Evolutionary conservation across 2,113 vertebrate genomes (phyloP), one percentile per base, ranked within the genome.

Genomic region (Bothrops jararaca): DNA sequence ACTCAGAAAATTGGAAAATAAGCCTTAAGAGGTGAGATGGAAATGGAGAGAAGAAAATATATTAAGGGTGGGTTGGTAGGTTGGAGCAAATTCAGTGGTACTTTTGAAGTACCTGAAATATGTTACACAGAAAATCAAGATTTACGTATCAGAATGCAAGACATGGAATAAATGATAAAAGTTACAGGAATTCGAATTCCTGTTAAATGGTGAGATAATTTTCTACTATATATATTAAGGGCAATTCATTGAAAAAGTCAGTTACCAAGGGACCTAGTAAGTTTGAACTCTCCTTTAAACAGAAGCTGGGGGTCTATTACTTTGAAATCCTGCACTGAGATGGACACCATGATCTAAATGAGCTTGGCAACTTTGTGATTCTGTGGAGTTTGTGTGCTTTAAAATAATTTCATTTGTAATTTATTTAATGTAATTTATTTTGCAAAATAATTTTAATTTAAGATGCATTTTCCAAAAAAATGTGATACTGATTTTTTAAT

Each of bases 351-450:
- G 18, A 18, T 80, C 34, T 80, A 42, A 80, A 80, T 80, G 20
- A 42, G 0, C 18, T 20, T 42, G 18, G 7, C 34, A 80, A 80
- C 34, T 80, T 80, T 80, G 22, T 80, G 34, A 23, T 80, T 80
- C 34, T 80, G 3, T 80, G 74, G 34, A 42, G 74, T 80, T 80
- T 60, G 45, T 91, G 15, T 54, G 13, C 53, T 92, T 74, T 53
- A 88, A 92, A 50, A 80, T 80, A 90, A 86, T 91, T 53, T 50
- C 23, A 88, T 92, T 34, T 34, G 26, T 74, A 88, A 74, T 74
- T 88, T 54, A 88, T 88, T 54, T 15, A 92, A 2, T 85, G 50
- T 89, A 85, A 53, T 69, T 85, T 91, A 88, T 58, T 90, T 22
- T 93, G 29, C 12, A 39, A 86, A 60, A 60, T 48, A 86, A 39